Base-by-base conservation (phyloP, 2,113 vertebrate genomes). In the Enhydra lutris region DNA sequence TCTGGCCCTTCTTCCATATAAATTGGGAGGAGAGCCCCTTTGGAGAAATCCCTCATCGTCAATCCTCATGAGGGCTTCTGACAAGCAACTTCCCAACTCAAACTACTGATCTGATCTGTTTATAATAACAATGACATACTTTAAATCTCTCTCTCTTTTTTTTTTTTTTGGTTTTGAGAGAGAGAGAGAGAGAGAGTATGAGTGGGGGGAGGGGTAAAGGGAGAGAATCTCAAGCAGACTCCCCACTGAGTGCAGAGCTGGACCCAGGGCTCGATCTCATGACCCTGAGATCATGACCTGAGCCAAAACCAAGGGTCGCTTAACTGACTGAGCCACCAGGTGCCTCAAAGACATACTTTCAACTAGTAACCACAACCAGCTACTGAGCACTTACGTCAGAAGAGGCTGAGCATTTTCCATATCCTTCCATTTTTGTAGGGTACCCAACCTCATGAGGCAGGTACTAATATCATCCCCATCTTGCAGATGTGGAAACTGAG, bases 231-330 rank as follows among this genome's bases (percentile, higher is more conserved):
- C 67, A n/a, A n/a, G 67, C 67, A n/a, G 4, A 69, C 67, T 36
- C 34, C 17, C 34, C 34, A 1, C 34, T 20, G 67, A 69, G 67
- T 20, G 18, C 18, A 10, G 34, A 36, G 8, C 34, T 10, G 7
- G 8, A 36, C 0, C 3, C 34, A 1, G 1, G 3, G 67, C 34
- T 36, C 17, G 3, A 69, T n/a, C 67, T 20, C 8, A 36, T 0
- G 0, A 69, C 18, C 34, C 67, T 69, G 34, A 36, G 17, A 21
- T 69, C 67, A 21, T 36, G 67, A 36, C 67, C 67, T 69, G 67
- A 69, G 18, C 34, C 1, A 0, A 69, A n/a, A 69, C n/a, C 67
- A 69, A 69, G 34, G n/a, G 67, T 36, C 34, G 1, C 34, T 69
- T 69, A 36, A 69, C 34, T 18, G 17, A 69, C 17, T 69, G 67